Evolutionary conservation across 2,888 invertebrate genomes (phyloP).

Genomic region (Heliconius aoede): DNA sequence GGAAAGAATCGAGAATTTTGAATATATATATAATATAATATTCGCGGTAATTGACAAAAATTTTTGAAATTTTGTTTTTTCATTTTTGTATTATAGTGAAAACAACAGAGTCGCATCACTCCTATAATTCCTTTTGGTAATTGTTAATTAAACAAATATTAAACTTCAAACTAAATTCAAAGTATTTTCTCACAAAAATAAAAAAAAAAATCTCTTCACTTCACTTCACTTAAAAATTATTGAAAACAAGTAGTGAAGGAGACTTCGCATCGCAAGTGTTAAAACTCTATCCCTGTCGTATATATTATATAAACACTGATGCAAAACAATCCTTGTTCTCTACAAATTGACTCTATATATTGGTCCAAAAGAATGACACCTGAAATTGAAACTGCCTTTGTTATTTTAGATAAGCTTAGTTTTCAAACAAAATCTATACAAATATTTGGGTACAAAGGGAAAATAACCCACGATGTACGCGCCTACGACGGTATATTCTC

Average conservation of each 20-base stretch:
- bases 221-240: no score
- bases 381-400: constrained; percentile 10
- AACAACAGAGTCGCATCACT: not conserved
- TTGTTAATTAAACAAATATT: not conserved
- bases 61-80: no score
- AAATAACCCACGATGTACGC: no score
- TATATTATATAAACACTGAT: not conserved
- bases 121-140: not conserved
- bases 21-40: no score
- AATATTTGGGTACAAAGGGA: not conserved
- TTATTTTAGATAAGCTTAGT: constrained; percentile 8
- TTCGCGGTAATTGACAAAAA: no score
- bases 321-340: not conserved
- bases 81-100: not conserved
- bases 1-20: not conserved
- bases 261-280: no score
- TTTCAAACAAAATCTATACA: not conserved
- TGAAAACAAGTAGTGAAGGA: no score
- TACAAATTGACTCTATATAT: not conserved
- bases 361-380: not conserved
- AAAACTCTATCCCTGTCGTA: not conserved
- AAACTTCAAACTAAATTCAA: not conserved
- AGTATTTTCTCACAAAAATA: not conserved
- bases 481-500: no score
- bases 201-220: no score